These are phyloP conservation scores for Notamacropus eugenii DNA, from an alignment of 2,797 vertebrate genomes.

Conservation along the genomic window DNA sequence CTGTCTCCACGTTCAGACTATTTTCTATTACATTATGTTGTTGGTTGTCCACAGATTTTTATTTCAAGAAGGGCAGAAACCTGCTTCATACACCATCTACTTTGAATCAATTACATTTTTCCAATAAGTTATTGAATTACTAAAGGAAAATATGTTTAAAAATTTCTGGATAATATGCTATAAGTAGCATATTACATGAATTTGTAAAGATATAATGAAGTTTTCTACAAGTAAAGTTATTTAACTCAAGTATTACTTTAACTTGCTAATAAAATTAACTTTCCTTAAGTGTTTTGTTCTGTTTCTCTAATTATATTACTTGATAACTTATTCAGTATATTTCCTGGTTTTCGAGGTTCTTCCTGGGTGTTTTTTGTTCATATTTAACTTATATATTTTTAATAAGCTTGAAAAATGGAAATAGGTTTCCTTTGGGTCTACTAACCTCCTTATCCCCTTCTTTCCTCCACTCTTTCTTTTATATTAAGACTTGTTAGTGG, in stretches of 20 bases:
- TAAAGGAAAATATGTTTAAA: constrained; percentile 34
- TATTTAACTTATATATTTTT: constrained; percentile 1
- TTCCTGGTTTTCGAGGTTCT: constrained; percentile 6
- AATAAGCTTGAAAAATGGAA: constrained; percentile 10
- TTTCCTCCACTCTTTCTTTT: not conserved
- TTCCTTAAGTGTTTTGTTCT: constrained; percentile 1
- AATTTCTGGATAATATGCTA: constrained; percentile 26
- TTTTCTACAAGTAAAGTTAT: constrained; percentile 42
- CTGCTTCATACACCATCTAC: constrained; percentile 37
- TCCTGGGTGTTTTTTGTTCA: not conserved
- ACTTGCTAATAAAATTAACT: not conserved
- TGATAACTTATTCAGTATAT: constrained; percentile 21
- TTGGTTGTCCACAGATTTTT: not conserved
- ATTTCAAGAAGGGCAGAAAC: not conserved
- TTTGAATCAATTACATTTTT: constrained; percentile 34
- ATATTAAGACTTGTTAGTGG: not conserved
- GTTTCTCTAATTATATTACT: constrained; percentile 12
- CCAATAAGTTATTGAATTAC: constrained; percentile 30
- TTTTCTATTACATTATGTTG: not conserved
- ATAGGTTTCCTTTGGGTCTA: not conserved
- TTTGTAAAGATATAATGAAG: constrained; percentile 54
- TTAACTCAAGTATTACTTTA: constrained; percentile 6
- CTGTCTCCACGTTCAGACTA: not conserved
- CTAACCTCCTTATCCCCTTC: not conserved
- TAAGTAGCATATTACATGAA: constrained; percentile 32